phyloP scores from a whole-genome alignment of 2,797 vertebrate genomes.

The Valencia hispanica region DNA sequence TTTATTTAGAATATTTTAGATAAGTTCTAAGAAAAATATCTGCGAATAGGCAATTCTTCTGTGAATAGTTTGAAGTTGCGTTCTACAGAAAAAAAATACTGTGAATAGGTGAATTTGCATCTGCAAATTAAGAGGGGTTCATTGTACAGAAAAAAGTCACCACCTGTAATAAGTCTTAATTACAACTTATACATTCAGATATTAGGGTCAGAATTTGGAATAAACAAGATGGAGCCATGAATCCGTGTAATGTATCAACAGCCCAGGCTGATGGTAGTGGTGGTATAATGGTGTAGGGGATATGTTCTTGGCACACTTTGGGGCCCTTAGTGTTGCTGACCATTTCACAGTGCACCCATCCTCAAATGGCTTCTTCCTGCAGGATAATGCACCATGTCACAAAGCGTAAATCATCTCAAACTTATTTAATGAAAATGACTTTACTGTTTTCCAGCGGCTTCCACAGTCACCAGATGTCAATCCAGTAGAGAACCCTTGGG shows the following conservation, averaged over 20 bases:
- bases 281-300: background rate
- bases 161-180: too few species aligned
- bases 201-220: background rate
- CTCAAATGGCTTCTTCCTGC: background rate
- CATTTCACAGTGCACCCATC: background rate
- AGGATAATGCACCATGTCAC: background rate
- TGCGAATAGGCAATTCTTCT: background rate
- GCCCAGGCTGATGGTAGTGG: background rate
- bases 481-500: background rate
- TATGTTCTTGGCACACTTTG: background rate
- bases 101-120: too few species aligned
- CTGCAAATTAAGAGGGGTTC: too few species aligned
- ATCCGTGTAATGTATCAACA: background rate
- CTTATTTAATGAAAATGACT: background rate
- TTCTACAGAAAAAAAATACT: too few species aligned
- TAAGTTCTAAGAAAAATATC: background rate
- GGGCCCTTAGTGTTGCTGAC: background rate
- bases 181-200: background rate
- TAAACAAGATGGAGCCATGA: background rate
- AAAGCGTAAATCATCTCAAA: background rate
- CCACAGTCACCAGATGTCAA: background rate
- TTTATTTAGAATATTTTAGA: background rate
- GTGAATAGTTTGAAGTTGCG: too few species aligned
- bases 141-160: too few species aligned
- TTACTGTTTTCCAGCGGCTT: background rate